Evolutionary conservation across 2,888 invertebrate genomes (phyloP).

Genomic region (Alcis repandata): DNA sequence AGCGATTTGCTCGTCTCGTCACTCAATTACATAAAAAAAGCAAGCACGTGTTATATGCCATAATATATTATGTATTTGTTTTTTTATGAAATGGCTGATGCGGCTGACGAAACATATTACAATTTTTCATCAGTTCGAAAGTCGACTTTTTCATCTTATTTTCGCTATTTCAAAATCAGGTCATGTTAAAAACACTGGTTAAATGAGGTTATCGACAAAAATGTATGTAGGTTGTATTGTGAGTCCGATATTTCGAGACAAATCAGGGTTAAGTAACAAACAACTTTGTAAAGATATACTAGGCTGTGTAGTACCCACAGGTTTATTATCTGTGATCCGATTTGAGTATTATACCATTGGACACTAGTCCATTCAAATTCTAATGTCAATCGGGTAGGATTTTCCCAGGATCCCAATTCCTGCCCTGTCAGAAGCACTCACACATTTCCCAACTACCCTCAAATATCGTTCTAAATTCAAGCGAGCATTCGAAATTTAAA

Average conservation of each 20-base stretch:
- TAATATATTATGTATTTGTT: no score
- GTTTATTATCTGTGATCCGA: neutral
- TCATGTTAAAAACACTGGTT: constrained; percentile 13
- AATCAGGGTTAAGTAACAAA: neutral
- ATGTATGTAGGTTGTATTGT: neutral
- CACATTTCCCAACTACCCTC: constrained; percentile 41
- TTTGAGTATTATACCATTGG: constrained; percentile 18
- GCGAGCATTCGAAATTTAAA: constrained; percentile 67
- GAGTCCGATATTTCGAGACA: neutral
- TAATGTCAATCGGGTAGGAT: constrained; percentile 26
- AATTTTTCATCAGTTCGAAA: constrained; percentile 29
- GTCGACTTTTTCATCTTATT: constrained; percentile 11
- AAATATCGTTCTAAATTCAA: constrained; percentile 64
- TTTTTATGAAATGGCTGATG: constrained; percentile 8
- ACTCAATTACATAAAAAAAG: no score
- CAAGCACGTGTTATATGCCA: no score
- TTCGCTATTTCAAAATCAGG: constrained; percentile 18
- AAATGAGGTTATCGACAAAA: constrained; percentile 3
- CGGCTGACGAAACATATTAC: constrained; percentile 23
- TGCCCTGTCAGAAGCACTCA: constrained; percentile 31
- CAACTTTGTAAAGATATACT: no score
- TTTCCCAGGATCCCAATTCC: constrained; percentile 28
- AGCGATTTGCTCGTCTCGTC: no score
- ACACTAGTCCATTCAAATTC: constrained; percentile 26
- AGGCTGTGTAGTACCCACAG: neutral